Evolutionary conservation across 2,888 invertebrate genomes (phyloP), one percentile per base, ranked within the genome.

Genomic region (Drosophila antonietae): DNA sequence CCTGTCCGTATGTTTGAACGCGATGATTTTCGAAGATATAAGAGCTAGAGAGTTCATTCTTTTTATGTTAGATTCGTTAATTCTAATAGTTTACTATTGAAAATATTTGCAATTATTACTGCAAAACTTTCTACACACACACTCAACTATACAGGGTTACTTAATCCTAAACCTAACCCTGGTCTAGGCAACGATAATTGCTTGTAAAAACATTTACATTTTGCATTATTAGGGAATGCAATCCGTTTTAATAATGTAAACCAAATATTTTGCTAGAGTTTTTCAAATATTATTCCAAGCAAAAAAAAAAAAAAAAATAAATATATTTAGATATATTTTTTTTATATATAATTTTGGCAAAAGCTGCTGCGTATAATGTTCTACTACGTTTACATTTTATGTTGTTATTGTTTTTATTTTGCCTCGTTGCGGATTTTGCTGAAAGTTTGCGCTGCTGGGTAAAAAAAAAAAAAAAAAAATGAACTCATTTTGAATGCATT

Each of bases 401-500:
- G 53, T 63, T 63, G 59, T 23, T 46, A 7, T 46, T 46, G 3
- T 47, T 28, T 28, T 23, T 28, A 12, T 14, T 4, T n/a, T n/a
- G 44, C 6, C 62, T 18, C 35, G 35, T 5, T 9, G 53, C 37
- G 37, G 9, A 44, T 39, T 43, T 77, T 52, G 56, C 41, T 44
- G 51, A 74, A 78, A 78, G 49, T 78, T 78, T 75, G 44, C 12
- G 52, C 47, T 28, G 75, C 71, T 47, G 28, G 14, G 1, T 2
- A 7, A 9, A 18, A 41, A 18, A n/a, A 20, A 10, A n/a, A 20
- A 10, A 23, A 46, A 1, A 39, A 41, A 15, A 41, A 47, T 73
- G 75, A 78, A 70, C 84, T 80, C 76, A 87, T 87, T 87, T 82
- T 87, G 71, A 87, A 85, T 85, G 84, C 88, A 85, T 80, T 87